These are phyloP conservation scores for Agonopterix arenella DNA, from an alignment of 2,888 invertebrate species.

Conservation along the genomic window DNA sequence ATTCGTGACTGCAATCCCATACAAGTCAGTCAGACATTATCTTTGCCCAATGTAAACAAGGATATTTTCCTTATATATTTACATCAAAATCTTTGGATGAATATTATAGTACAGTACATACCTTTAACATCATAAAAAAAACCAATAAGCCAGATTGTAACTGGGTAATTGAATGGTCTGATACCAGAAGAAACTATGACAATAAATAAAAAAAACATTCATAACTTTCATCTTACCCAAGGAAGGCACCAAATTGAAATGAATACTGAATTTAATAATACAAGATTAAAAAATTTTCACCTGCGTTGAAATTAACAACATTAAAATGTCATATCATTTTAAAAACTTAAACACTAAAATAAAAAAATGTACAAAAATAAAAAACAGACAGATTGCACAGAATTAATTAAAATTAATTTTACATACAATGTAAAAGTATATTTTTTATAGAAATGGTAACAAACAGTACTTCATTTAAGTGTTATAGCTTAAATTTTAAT, in stretches of 20 bases:
- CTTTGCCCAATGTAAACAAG: neutral
- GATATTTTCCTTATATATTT: conserved; percentile 1
- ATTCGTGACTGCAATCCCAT: neutral
- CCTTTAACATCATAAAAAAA: neutral
- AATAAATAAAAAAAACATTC: neutral
- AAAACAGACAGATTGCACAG: conserved; percentile 57
- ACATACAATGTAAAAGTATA: conserved; percentile 34
- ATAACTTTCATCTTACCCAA: neutral
- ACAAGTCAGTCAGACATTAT: neutral
- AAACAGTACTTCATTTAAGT: conserved; percentile 42
- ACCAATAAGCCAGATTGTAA: neutral
- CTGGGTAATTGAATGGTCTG: neutral
- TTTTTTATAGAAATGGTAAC: conserved; percentile 46
- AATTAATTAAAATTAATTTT: conserved; percentile 38
- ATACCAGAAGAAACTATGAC: neutral
- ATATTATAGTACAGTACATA: neutral
- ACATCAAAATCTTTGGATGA: conserved; percentile 9
- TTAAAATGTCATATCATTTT: conserved; percentile 44
- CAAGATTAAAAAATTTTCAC: conserved; percentile 1
- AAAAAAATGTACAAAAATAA: conserved; percentile 55
- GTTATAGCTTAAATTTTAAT: conserved; percentile 15
- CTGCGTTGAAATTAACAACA: conserved; percentile 19
- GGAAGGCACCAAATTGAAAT: conserved; percentile 1
- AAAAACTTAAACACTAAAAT: conserved; percentile 38
- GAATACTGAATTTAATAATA: conserved; percentile 8